A percentile compares a stretch with the other conserved stretches of the same genome.
These are phyloP conservation scores for Polyommatus icarus DNA, from an alignment of 2,888 invertebrate genomes.

Conservation along the genomic window DNA sequence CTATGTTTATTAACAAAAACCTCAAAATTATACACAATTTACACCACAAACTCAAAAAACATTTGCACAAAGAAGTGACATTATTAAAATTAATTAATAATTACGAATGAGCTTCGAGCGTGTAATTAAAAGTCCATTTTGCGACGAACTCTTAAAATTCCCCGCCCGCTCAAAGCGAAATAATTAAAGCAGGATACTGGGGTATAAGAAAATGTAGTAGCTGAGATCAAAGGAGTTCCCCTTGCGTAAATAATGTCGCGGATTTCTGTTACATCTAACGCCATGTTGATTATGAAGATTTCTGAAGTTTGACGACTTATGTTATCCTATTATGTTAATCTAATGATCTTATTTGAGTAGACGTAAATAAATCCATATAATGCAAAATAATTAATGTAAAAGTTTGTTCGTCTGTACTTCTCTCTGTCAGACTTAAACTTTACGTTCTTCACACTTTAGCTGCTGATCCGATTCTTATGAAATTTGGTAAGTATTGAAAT, in stretches of 20 bases:
- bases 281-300: constrained; percentile 36
- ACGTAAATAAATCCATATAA: not conserved
- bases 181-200: constrained; percentile 69
- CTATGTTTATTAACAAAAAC: not conserved
- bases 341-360: not conserved
- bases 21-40: not conserved
- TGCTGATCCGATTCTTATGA: too few species aligned
- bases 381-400: too few species aligned
- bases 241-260: constrained; percentile 62
- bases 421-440: too few species aligned
- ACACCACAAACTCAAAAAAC: not conserved
- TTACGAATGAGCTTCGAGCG: constrained; percentile 52
- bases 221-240: constrained; percentile 72
- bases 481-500: too few species aligned
- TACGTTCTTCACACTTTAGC: too few species aligned
- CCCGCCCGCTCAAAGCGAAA: constrained; percentile 73
- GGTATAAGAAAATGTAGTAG: constrained; percentile 65
- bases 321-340: constrained; percentile 38
- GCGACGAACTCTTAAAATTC: constrained; percentile 76
- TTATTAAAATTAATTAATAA: constrained; percentile 61
- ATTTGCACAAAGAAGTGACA: constrained; percentile 15
- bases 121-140: constrained; percentile 78
- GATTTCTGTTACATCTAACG: constrained; percentile 54
- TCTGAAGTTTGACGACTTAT: constrained; percentile 29
- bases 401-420: too few species aligned